phyloP scores from a whole-genome alignment of 2,797 vertebrate genomes.

The Coracias cyanogaster region DNA sequence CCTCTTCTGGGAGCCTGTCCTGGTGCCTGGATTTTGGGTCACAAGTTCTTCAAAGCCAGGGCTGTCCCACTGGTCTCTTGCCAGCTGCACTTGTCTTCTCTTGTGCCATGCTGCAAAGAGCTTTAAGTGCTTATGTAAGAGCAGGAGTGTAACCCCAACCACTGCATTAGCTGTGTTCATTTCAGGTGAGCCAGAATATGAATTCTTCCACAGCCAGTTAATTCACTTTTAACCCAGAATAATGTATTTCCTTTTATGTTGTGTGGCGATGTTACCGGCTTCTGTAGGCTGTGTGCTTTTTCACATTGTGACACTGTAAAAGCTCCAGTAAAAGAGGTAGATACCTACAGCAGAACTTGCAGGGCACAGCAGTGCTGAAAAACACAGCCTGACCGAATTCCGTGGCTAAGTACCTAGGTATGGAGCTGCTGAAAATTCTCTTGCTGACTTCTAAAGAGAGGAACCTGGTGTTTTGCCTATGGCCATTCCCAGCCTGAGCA shows the following conservation, averaged over 20 bases:
- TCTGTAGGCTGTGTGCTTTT: background rate
- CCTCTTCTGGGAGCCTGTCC: background rate
- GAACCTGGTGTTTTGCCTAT: background rate
- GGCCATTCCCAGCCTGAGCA: background rate
- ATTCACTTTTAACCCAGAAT: background rate
- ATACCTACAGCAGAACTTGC: background rate
- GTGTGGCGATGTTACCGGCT: rapidly evolving
- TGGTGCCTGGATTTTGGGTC: background rate
- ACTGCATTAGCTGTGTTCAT: background rate
- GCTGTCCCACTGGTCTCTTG: background rate
- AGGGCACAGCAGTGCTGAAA: background rate
- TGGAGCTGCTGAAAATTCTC: background rate
- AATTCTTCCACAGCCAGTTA: background rate
- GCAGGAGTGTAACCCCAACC: background rate
- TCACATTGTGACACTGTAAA: background rate
- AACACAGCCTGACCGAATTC: background rate
- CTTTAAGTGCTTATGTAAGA: background rate
- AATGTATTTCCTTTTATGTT: background rate
- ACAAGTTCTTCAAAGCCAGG: background rate
- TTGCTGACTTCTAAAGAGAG: background rate
- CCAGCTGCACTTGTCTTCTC: background rate
- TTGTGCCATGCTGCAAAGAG: background rate
- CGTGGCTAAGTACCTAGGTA: background rate
- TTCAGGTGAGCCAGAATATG: background rate
- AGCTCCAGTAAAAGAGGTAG: background rate